These are phyloP conservation scores for Canis aureus DNA, from an alignment of 2,113 vertebrate genomes.

Conservation along the genomic window DNA sequence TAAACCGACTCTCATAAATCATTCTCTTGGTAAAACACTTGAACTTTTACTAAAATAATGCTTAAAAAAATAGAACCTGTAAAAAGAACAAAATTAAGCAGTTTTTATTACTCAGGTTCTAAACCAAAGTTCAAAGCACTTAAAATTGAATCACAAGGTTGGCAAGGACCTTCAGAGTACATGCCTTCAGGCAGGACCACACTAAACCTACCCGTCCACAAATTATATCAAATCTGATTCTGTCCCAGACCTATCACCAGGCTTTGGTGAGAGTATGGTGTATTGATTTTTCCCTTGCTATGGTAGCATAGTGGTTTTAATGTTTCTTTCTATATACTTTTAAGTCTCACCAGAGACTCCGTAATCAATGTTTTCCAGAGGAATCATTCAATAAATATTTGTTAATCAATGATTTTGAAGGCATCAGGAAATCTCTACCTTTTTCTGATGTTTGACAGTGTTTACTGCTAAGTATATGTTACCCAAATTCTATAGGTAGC, in stretches of 20 bases:
- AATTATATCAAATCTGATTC: conserved; percentile 36
- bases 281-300: conserved; percentile 17
- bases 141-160: conserved; percentile 40
- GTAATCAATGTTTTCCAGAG: conserved; percentile 28
- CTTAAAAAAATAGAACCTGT: conserved; percentile 53
- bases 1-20: neutral
- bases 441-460: conserved; percentile 25
- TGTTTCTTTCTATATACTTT: neutral
- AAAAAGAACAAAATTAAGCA: conserved; percentile 53
- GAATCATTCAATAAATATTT: neutral
- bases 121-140: conserved; percentile 62
- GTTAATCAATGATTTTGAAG: conserved; percentile 31
- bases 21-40: conserved; percentile 46
- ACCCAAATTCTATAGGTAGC: neutral
- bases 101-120: conserved; percentile 51
- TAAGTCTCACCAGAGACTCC: neutral
- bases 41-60: conserved; percentile 54
- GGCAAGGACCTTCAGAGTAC: conserved; percentile 26
- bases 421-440: neutral
- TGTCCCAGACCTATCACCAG: conserved; percentile 5
- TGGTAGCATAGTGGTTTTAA: neutral
- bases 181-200: neutral
- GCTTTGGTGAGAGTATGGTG: neutral
- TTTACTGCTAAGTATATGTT: neutral
- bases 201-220: neutral